Evolutionary conservation across 2,113 vertebrate genomes (phyloP).

Genomic region (Nothoprocta perdicaria): DNA sequence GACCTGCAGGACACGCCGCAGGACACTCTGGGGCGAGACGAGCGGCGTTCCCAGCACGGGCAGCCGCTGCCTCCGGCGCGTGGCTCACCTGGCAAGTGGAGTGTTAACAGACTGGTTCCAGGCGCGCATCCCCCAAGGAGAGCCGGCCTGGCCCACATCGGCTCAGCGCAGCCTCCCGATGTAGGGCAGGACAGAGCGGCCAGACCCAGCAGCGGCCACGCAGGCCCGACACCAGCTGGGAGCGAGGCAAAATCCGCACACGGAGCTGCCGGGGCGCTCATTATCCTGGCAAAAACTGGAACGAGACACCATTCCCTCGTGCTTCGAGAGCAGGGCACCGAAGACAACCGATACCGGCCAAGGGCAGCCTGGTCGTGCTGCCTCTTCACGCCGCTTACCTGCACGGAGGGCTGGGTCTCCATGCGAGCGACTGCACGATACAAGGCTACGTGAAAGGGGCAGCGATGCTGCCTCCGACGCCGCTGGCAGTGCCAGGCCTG

Average conservation of each 20-base stretch:
- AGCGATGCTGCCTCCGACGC: not conserved
- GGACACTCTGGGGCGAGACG: no score
- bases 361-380: not conserved
- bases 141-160: conserved; percentile 39
- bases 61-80: not conserved
- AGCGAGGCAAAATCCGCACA: conserved; percentile 16
- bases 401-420: accelerated
- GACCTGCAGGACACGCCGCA: not conserved
- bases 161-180: not conserved
- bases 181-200: conserved; percentile 38
- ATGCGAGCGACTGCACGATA: accelerated
- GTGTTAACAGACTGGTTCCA: not conserved
- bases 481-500: not conserved
- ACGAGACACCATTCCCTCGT: not conserved
- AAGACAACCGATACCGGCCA: conserved; percentile 21
- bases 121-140: not conserved
- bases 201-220: not conserved
- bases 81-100: not conserved
- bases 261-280: accelerated
- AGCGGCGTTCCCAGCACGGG: not conserved
- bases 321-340: not conserved
- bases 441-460: not conserved
- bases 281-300: conserved; percentile 25
- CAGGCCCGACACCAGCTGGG: not conserved
- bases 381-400: not conserved